A percentile compares a stretch with the other conserved stretches of the same genome.
These are phyloP conservation scores for Aplochiton taeniatus DNA, from an alignment of 2,797 vertebrate species.

Conservation along the genomic window DNA sequence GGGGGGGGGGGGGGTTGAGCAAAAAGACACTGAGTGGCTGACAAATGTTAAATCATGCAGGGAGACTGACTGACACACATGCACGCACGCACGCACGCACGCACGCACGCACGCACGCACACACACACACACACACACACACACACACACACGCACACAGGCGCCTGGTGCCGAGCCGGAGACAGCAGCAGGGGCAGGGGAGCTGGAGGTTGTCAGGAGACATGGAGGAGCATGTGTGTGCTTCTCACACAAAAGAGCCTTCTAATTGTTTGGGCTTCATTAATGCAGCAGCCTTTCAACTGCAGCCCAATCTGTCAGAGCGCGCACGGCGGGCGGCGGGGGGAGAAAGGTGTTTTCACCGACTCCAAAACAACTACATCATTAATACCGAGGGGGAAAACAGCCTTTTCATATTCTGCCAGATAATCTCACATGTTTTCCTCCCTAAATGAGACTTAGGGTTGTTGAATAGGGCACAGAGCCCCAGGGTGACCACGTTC, in stretches of 20 bases:
- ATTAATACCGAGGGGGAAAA: conserved; percentile 68
- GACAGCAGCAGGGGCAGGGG: conserved; percentile 74
- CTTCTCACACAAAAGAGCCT: conserved; percentile 78
- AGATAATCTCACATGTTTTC: conserved; percentile 27
- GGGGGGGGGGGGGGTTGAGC: conserved; percentile 62
- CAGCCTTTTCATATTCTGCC: background rate
- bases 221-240: conserved; percentile 37
- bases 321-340: conserved; percentile 50
- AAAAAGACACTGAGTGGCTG: conserved; percentile 69
- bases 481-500: too few species aligned
- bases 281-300: conserved; percentile 83
- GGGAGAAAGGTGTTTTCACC: conserved; percentile 69
- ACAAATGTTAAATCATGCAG: conserved; percentile 76
- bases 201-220: conserved; percentile 78
- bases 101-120: conserved; percentile 21
- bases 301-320: conserved; percentile 77
- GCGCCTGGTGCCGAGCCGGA: conserved; percentile 68
- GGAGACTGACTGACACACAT: conserved; percentile 45
- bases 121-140: background rate
- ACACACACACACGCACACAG: conserved; percentile 19
- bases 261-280: conserved; percentile 83
- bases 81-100: conserved; percentile 25
- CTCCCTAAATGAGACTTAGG: background rate
- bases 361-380: conserved; percentile 71
- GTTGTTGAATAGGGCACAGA: too few species aligned